Percentiles rank a stretch among this genome's conserved stretches.
Conservation (phyloP, 2,888 invertebrate species). For the Lapara coniferarum region DNA sequence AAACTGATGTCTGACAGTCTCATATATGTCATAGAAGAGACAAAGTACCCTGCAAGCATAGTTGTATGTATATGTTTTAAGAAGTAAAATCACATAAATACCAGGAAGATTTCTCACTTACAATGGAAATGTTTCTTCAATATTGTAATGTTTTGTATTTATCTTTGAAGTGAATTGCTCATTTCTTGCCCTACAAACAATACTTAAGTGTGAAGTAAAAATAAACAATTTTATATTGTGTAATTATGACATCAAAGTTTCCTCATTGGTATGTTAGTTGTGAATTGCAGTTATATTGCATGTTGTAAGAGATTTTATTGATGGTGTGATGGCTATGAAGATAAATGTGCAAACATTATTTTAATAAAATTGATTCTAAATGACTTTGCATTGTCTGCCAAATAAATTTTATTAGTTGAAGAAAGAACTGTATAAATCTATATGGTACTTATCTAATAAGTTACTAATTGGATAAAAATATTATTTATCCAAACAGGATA, state of each 20-base stretch:
- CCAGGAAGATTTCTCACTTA: neutral
- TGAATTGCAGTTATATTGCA: neutral
- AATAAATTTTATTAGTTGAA: too few relatives aligned
- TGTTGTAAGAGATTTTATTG: neutral
- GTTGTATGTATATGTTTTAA: neutral
- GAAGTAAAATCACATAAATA: neutral
- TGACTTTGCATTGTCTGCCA: too few relatives aligned
- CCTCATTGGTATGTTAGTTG: slow-evolving; percentile 36
- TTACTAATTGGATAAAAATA: neutral
- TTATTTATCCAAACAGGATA: neutral
- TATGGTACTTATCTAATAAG: neutral
- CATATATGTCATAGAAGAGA: neutral
- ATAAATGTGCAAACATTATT: neutral
- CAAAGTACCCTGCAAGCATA: neutral
- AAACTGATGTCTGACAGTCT: neutral
- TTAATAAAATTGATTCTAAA: too few relatives aligned
- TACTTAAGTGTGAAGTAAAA: slow-evolving; percentile 31
- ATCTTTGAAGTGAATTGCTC: neutral
- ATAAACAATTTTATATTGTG: slow-evolving; percentile 43
- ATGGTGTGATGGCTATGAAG: neutral
- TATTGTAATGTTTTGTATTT: slow-evolving; percentile 1
- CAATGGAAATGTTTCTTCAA: neutral
- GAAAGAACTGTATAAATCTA: too few relatives aligned
- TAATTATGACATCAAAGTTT: slow-evolving; percentile 40
- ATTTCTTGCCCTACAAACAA: slow-evolving; percentile 11